Percentiles rank a stretch among this genome's conserved stretches.
Evolutionary conservation across 2,113 vertebrate species (phyloP).

Genomic region (Siniperca knerii): DNA sequence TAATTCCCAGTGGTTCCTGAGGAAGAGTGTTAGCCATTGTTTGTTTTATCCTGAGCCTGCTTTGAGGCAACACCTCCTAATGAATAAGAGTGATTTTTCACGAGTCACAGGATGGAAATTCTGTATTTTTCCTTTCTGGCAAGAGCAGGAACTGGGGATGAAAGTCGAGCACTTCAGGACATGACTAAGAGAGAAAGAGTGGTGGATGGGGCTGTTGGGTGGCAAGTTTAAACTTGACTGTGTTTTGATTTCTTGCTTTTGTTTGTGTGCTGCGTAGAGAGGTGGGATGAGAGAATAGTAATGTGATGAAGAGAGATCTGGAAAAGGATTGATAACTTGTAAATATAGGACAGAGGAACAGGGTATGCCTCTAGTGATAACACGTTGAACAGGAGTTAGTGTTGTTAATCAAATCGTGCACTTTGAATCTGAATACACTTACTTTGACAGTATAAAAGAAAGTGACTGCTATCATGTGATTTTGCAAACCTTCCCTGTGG

Average conservation of each 20-base stretch:
- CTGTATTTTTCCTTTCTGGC: constrained; percentile 76
- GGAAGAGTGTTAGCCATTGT: constrained; percentile 2
- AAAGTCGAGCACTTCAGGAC: constrained; percentile 31
- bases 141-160: constrained; percentile 1
- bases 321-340: neutral
- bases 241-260: constrained; percentile 14
- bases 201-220: neutral
- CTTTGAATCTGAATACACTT: neutral
- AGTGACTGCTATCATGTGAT: neutral
- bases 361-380: neutral
- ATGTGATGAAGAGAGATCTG: neutral
- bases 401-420: neutral
- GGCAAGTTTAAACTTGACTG: constrained; percentile 69
- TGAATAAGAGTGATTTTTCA: constrained; percentile 32
- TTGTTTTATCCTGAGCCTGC: constrained; percentile 5
- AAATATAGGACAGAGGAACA: neutral
- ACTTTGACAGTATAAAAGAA: neutral
- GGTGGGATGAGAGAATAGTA: neutral
- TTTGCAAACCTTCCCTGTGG: constrained; percentile 3
- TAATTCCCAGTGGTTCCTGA: constrained; percentile 1
- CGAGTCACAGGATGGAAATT: constrained; percentile 23
- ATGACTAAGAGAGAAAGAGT: constrained; percentile 36
- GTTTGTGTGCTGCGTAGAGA: neutral
- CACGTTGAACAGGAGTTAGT: neutral
- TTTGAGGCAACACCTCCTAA: constrained; percentile 14